Base-by-base conservation (phyloP, 2,888 invertebrate genomes). In the Stenichneumon culpator region DNA sequence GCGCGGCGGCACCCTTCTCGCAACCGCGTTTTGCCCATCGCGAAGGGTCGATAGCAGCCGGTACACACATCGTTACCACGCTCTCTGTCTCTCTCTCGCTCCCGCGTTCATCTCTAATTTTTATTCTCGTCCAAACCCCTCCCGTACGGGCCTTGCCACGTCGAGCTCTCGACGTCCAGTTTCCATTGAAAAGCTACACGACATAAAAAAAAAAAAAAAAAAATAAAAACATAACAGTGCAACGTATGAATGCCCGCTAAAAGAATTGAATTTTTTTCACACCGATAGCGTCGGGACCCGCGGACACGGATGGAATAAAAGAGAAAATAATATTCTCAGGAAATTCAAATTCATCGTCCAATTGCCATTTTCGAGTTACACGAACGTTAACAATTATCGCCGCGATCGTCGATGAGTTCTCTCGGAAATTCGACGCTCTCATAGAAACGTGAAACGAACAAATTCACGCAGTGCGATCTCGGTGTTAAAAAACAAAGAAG, bases 1-100 rank as follows among this genome's bases (percentile, higher is more conserved):
- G 60, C 28, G 60, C 16, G 60, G 60, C 28, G 19, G 73, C 78
- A 70, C 79, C 86, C 83, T 84, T 82, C 75, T 84, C 78, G 54
- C 70, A 82, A 70, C 39, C 81, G 39, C 68, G 80, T 73, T 81
- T 63, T 68, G 68, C 75, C 79, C 67, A 63, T 65, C 28, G 65
- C 65, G 28, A 79, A 84, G 84, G 82, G 84, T 84, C 82, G 82
- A 84, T 81, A 82, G 79, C 79, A 79, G 74, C 72, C 65, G 65
- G 79, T 70, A 79, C 60, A 79, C 60, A 60, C 36, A 81, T 81
- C 84, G 73, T 84, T 84, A 84, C 79, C 78, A 78, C 80, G 50
- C 81, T 74, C 79, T 72, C 54, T 39, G 14, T 69, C 22, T 44
- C 22, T 44, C 39, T 25, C 63, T 36, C 36, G 39, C 52, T n/a